Evolutionary conservation across 2,797 vertebrate species (phyloP), one percentile per base, ranked within the genome.

Genomic region (Coccyzus lansbergi): DNA sequence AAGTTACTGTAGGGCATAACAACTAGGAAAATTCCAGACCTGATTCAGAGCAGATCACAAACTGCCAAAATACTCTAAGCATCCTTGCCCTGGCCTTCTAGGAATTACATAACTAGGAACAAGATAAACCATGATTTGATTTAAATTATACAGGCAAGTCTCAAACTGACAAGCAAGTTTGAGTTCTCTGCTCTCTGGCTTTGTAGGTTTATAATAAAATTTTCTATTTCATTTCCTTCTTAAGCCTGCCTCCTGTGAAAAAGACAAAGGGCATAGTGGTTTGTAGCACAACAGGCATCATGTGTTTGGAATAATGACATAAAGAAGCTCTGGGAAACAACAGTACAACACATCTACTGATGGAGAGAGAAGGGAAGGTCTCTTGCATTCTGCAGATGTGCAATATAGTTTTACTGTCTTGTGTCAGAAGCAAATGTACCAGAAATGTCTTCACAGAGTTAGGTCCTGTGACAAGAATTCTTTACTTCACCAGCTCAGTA

Each of bases 321-420:
- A 85, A 86, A 67, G 55, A 72, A 86, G 52, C 53, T 80, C 56
- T 78, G n/a, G n/a, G 68, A 89, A 93, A 78, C 29, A 93, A 19
- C 52, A 70, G 34, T 44, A 90, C 68, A 77, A 87, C 93, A 62
- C 0, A 0, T 88, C 70, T 75, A 21, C 83, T 88, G 93, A 51
- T 2, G 6, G 44, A 72, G n/a, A 16, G 31, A 86, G 65, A 92
- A 91, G 20, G 38, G 69, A 15, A 72, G 34, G 11, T 59, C 22
- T 85, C 84, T 92, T 15, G 2, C 63, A 71, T 74, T 56, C 48
- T 94, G 74, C 48, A 84, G 44, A 88, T 74, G 31, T 56, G 82
- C 67, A 56, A 82, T 94, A 79, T n/a, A 82, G 67, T 79, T 93
- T 72, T 88, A 60, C 67, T 93, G 77, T 86, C 67, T 82, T 75